These are phyloP conservation scores for Anas platyrhynchos DNA, from an alignment of 2,113 vertebrate genomes.

Conservation along the genomic window DNA sequence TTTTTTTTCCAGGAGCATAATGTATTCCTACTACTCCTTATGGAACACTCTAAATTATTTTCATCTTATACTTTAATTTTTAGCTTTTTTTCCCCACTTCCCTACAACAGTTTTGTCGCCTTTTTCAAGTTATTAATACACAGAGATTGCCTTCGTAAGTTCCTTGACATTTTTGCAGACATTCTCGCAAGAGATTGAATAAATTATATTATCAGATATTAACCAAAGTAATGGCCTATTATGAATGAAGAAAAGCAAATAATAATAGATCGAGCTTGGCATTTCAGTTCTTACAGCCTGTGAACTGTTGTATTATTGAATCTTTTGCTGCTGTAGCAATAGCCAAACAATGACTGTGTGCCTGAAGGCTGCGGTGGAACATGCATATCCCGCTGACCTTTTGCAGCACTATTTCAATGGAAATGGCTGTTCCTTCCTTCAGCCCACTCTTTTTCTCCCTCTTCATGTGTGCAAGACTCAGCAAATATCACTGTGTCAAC, in stretches of 20 bases:
- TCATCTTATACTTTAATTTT: background rate
- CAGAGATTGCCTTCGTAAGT: background rate
- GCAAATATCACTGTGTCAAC: background rate
- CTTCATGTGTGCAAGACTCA: background rate
- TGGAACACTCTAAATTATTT: conserved; percentile 28
- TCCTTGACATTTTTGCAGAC: conserved; percentile 29
- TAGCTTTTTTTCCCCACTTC: background rate
- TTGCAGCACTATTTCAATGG: fast-evolving
- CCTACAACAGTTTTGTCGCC: background rate
- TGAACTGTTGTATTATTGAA: background rate
- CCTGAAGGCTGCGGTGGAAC: background rate
- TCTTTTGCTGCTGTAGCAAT: background rate
- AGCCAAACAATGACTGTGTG: background rate
- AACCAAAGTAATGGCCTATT: conserved; percentile 3
- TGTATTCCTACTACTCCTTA: conserved; percentile 23
- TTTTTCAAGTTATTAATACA: conserved; percentile 24
- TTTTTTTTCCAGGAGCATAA: background rate
- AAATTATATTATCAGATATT: conserved; percentile 18
- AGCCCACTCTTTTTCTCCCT: background rate
- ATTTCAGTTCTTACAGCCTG: background rate
- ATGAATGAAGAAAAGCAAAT: background rate
- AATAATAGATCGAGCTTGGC: background rate
- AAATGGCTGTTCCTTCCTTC: background rate
- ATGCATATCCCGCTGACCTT: background rate
- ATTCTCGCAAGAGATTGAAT: background rate